These are phyloP conservation scores for Amblyornis subalaris DNA, from an alignment of 2,113 vertebrate genomes.

Conservation along the genomic window DNA sequence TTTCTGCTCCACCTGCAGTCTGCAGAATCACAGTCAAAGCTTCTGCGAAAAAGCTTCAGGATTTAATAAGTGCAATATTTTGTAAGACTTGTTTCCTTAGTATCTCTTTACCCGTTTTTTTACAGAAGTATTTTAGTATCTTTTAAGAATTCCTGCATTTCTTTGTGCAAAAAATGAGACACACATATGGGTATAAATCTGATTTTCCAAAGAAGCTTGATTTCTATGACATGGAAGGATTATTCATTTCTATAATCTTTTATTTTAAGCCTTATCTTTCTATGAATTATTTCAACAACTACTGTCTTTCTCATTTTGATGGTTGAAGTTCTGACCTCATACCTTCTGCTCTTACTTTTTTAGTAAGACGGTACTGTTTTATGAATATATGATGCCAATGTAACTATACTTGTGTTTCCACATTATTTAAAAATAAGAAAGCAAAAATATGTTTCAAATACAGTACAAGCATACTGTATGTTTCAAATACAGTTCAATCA, in stretches of 20 bases:
- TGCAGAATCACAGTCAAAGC: neutral
- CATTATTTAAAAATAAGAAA: neutral
- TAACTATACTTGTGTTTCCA: neutral
- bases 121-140: neutral
- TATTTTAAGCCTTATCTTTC: neutral
- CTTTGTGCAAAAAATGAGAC: neutral
- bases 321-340: neutral
- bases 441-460: neutral
- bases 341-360: neutral
- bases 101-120: neutral
- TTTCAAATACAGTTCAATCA: neutral
- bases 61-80: neutral
- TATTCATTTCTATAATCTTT: neutral
- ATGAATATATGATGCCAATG: fast-evolving
- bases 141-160: neutral
- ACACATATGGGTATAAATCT: neutral
- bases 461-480: neutral
- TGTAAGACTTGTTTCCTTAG: neutral
- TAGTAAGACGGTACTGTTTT: neutral
- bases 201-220: neutral
- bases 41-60: neutral
- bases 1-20: neutral
- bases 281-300: neutral
- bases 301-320: neutral
- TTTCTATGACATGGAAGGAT: neutral